phyloP scores from a whole-genome alignment of 2,797 vertebrate species.

The Botia almorhae region DNA sequence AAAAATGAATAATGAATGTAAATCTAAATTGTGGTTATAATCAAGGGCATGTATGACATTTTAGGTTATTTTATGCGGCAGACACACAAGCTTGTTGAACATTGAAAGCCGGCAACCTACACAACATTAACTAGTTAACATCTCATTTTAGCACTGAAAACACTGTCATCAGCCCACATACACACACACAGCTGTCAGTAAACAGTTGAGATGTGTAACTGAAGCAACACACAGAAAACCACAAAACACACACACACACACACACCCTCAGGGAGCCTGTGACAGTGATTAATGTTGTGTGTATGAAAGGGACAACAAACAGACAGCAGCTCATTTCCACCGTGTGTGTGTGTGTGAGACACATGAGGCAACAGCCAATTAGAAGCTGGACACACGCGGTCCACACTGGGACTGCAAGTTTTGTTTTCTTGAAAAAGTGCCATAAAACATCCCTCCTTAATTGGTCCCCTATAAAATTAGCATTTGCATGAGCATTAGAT shows the following conservation, averaged over 20 bases:
- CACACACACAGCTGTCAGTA: constrained; percentile 1
- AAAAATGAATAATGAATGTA: too few species aligned
- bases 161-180: background rate
- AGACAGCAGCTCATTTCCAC: constrained; percentile 47
- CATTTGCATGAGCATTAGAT: constrained; percentile 82
- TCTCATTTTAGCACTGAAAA: too few species aligned
- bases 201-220: too few species aligned
- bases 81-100: too few species aligned
- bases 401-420: constrained; percentile 54
- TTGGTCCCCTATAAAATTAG: constrained; percentile 84
- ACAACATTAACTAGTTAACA: too few species aligned
- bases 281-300: constrained; percentile 61
- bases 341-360: constrained; percentile 17
- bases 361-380: constrained; percentile 47
- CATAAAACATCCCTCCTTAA: constrained; percentile 82
- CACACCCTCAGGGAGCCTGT: constrained; percentile 60
- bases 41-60: too few species aligned
- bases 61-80: too few species aligned
- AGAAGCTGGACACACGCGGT: constrained; percentile 44
- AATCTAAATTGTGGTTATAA: too few species aligned
- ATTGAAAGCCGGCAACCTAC: too few species aligned
- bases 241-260: constrained; percentile 17
- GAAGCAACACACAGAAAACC: constrained; percentile 10
- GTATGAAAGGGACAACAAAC: constrained; percentile 51
- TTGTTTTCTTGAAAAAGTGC: constrained; percentile 76